Conservation (phyloP, 2,797 vertebrate genomes). For the Pelodytes ibericus region DNA sequence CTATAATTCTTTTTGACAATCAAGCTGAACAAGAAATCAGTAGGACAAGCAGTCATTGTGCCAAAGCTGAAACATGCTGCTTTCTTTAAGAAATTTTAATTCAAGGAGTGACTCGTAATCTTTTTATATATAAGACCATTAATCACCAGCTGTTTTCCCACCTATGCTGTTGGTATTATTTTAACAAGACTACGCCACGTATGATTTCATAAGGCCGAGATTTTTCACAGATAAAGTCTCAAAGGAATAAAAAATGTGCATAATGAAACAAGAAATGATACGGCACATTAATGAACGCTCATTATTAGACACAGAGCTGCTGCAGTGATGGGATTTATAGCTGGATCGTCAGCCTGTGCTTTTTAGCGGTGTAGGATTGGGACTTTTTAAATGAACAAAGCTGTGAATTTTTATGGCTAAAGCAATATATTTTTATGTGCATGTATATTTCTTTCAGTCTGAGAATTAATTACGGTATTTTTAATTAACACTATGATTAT, state of each 20-base stretch:
- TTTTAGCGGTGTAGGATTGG: not conserved
- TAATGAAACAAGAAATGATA: constrained; percentile 3
- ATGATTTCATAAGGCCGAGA: not conserved
- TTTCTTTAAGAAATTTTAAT: not conserved
- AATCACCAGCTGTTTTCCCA: constrained; percentile 6
- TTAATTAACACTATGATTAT: constrained; percentile 22
- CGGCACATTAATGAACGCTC: constrained; percentile 9
- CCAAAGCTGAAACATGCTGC: not conserved
- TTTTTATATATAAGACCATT: not conserved
- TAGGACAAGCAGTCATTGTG: not conserved
- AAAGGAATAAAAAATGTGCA: not conserved
- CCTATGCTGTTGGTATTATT: not conserved
- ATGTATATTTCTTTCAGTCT: constrained; percentile 2
- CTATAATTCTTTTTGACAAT: not conserved
- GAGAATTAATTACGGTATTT: constrained; percentile 2
- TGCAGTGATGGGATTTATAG: constrained; percentile 8
- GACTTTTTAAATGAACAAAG: not conserved
- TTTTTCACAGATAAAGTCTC: constrained; percentile 8
- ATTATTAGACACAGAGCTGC: not conserved
- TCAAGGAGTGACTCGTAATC: not conserved
- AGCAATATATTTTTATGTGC: not conserved
- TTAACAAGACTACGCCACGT: not conserved
- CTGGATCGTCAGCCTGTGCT: not conserved
- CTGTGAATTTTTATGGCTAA: constrained; percentile 3
- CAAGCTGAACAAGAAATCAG: not conserved